Percentiles rank a stretch among this genome's conserved stretches.
These are phyloP conservation scores for Molossus alvarezi DNA, from an alignment of 2,797 vertebrate species.

Conservation along the genomic window DNA sequence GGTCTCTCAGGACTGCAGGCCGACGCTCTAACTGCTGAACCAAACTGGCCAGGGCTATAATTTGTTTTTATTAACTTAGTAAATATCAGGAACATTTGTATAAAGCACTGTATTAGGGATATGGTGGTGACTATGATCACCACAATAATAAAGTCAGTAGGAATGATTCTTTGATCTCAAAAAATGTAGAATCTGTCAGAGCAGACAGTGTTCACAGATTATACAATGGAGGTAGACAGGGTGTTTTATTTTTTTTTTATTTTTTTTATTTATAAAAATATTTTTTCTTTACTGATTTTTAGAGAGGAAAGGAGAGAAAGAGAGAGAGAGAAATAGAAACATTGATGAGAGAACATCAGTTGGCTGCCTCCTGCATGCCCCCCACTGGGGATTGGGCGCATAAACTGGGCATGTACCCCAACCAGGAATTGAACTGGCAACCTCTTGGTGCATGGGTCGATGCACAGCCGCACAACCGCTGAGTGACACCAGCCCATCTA, in stretches of 20 bases:
- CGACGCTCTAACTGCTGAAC: no score
- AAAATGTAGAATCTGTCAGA: not conserved
- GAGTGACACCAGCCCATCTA: not conserved
- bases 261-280: no score
- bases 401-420: no score
- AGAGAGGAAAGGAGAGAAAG: no score
- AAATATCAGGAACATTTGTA: constrained; percentile 7
- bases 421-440: no score
- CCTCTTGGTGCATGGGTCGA: no score
- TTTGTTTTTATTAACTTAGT: constrained; percentile 1
- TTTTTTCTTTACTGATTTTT: no score
- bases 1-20: no score
- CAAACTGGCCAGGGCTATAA: not conserved
- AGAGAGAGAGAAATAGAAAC: no score
- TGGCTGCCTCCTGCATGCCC: not conserved
- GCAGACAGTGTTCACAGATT: not conserved
- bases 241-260: not conserved
- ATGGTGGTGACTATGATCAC: not conserved
- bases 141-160: not conserved
- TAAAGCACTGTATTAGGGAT: not conserved
- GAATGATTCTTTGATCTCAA: not conserved
- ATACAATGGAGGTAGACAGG: not conserved
- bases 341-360: no score
- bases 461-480: no score
- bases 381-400: not conserved